A percentile compares a stretch with the other conserved stretches of the same genome.
These are phyloP conservation scores for Pollenia labialis DNA, from an alignment of 2,888 invertebrate species.

Conservation along the genomic window DNA sequence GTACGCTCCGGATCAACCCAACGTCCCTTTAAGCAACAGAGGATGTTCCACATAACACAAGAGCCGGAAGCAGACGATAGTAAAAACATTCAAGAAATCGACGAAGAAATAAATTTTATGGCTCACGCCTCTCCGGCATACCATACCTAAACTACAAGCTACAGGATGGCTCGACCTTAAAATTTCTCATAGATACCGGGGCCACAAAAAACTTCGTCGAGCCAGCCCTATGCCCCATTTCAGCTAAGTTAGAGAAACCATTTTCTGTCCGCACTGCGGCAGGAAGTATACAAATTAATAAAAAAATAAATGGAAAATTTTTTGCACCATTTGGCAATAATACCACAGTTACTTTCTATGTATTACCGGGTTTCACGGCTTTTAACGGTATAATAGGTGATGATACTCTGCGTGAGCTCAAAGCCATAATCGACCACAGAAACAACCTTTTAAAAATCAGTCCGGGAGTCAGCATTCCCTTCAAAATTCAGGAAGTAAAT, in stretches of 20 bases:
- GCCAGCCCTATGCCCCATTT: conserved; percentile 11
- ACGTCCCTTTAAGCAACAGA: background rate
- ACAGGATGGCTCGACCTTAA: conserved; percentile 27
- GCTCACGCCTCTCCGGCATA: conserved; percentile 26
- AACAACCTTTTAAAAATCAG: conserved; percentile 3
- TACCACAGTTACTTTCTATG: conserved; percentile 51
- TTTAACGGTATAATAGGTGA: conserved; percentile 66
- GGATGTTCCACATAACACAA: background rate
- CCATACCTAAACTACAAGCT: conserved; percentile 48
- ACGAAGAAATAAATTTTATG: conserved; percentile 21
- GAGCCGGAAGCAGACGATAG: background rate
- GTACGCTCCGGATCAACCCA: too few species aligned
- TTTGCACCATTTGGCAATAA: conserved; percentile 41
- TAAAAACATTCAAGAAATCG: background rate
- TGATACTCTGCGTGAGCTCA: conserved; percentile 62
- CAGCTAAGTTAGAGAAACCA: conserved; percentile 22
- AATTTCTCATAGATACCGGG: conserved; percentile 54
- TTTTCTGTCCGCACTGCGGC: conserved; percentile 23
- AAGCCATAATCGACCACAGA: conserved; percentile 64
- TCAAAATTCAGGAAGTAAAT: background rate
- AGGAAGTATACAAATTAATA: conserved; percentile 11
- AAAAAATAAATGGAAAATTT: conserved; percentile 21
- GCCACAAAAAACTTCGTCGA: conserved; percentile 13
- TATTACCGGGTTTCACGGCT: conserved; percentile 55
- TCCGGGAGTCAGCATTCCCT: conserved; percentile 13